Base-by-base conservation (phyloP, 1,140 invertebrate genomes). In the Homarus americanus region DNA sequence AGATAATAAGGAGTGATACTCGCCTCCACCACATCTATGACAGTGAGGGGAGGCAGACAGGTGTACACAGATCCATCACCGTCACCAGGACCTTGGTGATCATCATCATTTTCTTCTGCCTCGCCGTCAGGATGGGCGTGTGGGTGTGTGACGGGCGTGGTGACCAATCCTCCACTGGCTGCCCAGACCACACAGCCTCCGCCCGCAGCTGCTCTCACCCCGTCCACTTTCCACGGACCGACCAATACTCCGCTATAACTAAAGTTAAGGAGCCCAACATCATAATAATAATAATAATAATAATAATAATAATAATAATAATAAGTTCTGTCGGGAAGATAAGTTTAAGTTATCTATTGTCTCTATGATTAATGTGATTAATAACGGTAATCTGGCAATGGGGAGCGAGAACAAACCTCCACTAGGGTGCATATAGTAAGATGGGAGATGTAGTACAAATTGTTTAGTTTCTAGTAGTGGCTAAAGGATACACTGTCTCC, bases 121-220 rank as follows among this genome's bases (percentile, higher is more conserved):
- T n/a, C 10, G 36, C 17, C 28, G 5, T 32, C 5, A 53, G 20
- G 15, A 15, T 10, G 15, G 40, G 2, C n/a, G 3, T 24, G 28
- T 17, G 32, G 44, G 79, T 10, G 53, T 34, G 63, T 40, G 49
- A 82, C 38, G n/a, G 79, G 79, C 20, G 79, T 82, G 53, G 53
- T 63, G 32, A 82, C 79, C 20, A 82, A 24, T 2, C 79, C 79
- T 20, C 63, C 32, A 36, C 79, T 32, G 12, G 79, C 79, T 12
- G 49, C 79, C 79, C 79, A 82, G 49, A 82, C 79, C 49, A 63
- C 79, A 34, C 53, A 24, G 5, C 63, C 79, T 4, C 79, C 79
- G n/a, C n/a, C n/a, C n/a, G n/a, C n/a, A 0, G 63, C 79, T 20
- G 41, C 79, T 32, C 41, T 49, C 20, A 63, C 15, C 1, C 79